phyloP scores from a whole-genome alignment of 2,888 invertebrate species.

The Terebella lapidaria region DNA sequence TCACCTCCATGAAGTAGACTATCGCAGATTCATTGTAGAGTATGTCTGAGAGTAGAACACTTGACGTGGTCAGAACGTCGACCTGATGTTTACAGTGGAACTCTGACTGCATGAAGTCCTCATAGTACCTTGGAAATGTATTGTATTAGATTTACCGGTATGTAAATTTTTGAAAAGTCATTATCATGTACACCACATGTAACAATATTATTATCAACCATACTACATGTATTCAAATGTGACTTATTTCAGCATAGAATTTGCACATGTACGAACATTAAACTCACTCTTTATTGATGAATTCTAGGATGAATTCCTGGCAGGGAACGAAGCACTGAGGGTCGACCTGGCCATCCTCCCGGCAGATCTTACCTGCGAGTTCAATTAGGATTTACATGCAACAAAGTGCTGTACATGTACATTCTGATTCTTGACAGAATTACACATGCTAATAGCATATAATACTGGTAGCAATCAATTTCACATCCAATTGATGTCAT shows the following conservation, averaged over 20 bases:
- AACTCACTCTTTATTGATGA: slow-evolving; percentile 67
- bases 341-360: slow-evolving; percentile 64
- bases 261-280: no score
- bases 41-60: slow-evolving; percentile 78
- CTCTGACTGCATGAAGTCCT: slow-evolving; percentile 77
- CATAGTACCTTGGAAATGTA: slow-evolving; percentile 60
- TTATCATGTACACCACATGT: no score
- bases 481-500: not conserved
- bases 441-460: no score
- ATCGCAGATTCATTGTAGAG: slow-evolving; percentile 84
- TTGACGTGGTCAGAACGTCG: slow-evolving; percentile 77
- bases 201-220: no score
- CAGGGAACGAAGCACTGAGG: slow-evolving; percentile 70
- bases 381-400: no score
- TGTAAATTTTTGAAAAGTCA: no score
- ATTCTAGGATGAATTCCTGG: slow-evolving; percentile 65
- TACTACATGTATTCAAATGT: no score
- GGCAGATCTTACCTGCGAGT: slow-evolving; percentile 62
- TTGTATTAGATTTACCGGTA: no score
- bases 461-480: no score
- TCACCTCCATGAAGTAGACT: slow-evolving; percentile 87
- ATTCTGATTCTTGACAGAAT: no score
- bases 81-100: slow-evolving; percentile 89
- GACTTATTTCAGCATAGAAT: no score
- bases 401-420: no score